These are phyloP conservation scores for Rhea pennata DNA, from an alignment of 2,113 vertebrate species.

Conservation along the genomic window DNA sequence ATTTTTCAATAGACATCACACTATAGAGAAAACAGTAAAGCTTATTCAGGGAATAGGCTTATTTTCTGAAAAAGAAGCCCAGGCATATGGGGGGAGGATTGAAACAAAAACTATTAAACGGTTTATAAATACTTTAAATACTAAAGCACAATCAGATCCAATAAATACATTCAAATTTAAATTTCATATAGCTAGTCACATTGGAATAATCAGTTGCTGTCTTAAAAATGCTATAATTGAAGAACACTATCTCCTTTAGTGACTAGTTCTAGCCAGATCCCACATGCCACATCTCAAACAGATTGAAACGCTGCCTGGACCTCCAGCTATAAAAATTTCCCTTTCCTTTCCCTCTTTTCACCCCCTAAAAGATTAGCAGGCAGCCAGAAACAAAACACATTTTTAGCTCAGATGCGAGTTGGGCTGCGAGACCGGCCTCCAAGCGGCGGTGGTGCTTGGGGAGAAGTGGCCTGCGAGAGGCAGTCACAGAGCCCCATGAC, in stretches of 20 bases:
- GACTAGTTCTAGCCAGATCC: neutral
- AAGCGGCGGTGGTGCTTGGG: rapidly evolving
- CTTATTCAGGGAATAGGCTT: neutral
- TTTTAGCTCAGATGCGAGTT: rapidly evolving
- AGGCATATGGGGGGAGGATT: rapidly evolving
- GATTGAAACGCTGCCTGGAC: neutral
- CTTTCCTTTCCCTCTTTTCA: neutral
- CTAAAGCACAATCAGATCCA: neutral
- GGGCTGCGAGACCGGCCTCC: neutral
- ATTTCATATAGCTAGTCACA: neutral
- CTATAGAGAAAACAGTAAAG: neutral
- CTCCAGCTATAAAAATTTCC: neutral
- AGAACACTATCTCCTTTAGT: neutral
- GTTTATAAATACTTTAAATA: neutral
- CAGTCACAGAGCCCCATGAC: neutral
- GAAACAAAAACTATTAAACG: neutral
- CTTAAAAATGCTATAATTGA: neutral
- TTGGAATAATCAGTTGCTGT: neutral
- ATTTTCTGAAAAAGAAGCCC: neutral
- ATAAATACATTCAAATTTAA: neutral
- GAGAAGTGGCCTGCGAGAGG: neutral
- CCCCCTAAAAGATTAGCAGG: neutral
- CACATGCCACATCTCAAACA: neutral
- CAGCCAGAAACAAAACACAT: neutral
- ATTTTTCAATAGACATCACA: neutral